Evolutionary conservation across 53 echinoderm and acorn worm species (phyloP), one percentile per base, ranked within the genome.

Genomic region (Stichopus horrens): DNA sequence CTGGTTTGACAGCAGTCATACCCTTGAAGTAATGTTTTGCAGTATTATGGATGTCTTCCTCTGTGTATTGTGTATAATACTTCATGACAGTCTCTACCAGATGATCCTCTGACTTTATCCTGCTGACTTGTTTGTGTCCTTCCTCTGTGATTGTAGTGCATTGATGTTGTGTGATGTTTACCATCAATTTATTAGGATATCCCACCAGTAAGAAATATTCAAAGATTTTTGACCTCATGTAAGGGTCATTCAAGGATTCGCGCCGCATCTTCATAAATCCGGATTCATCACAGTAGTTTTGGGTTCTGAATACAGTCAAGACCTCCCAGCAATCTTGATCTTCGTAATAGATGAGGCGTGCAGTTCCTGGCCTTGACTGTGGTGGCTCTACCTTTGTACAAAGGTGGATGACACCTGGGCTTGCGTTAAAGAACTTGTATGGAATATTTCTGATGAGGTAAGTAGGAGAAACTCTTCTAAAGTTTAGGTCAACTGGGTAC

Each of bases 321-420:
- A 81, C 81, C 57, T 81, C 81, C 81, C 81, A 81, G 21, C 81
- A 81, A 57, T 81, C 20, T 14, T 56, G 57, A 7, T 81, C 23
- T 7, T 81, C 81, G 5, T 57, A 18, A 53, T 81, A 81, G 5
- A 81, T 81, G 10, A 23, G 79, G 8, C 79, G 54, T n/a, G 14
- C 53, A 7, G 4, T 16, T 7, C 79, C 79, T 7, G 79, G 54
- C 7, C 6, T n/a, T 18, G 5, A 16, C 56, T 79, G 54, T 14
- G 79, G 54, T 4, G 8, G 54, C 5, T 79, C 19, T 55, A 54
- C 54, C 79, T 79, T 79, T n/a, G 54, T 54, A 5, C 54, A 55
- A 20, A 79, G 51, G 16, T 79, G 79, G 56, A 79, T 56, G n/a
- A 79, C 79, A 10, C 79, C 79, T 55, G 79, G 79, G 20, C 79